phyloP scores from a whole-genome alignment of 2,113 vertebrate genomes.

The Poeciliopsis turrubarensis region DNA sequence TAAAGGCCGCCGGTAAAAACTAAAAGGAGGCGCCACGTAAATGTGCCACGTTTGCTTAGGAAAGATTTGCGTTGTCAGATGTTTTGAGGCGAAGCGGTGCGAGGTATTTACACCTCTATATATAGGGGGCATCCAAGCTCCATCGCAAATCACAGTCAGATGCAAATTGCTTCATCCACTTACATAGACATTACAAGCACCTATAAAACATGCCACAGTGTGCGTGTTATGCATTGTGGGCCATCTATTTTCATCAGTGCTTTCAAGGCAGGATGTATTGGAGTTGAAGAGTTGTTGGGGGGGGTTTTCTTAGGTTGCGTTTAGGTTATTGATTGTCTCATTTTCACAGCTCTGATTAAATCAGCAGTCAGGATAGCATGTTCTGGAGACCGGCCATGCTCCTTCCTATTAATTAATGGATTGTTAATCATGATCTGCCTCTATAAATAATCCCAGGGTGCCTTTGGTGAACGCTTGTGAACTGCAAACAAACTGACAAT shows the following conservation, averaged over 20 bases:
- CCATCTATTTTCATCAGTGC: constrained; percentile 48
- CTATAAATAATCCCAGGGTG: constrained; percentile 79
- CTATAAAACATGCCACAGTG: constrained; percentile 46
- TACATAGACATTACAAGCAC: constrained; percentile 20
- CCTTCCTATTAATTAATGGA: constrained; percentile 77
- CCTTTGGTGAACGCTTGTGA: constrained; percentile 35
- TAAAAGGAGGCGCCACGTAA: constrained; percentile 68
- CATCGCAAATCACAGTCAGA: constrained; percentile 29
- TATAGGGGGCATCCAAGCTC: constrained; percentile 44
- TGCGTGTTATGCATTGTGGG: constrained; percentile 29
- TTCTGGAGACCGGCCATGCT: constrained; percentile 72
- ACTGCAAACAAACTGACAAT: constrained; percentile 47
- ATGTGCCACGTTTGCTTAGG: constrained; percentile 66
- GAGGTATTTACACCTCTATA: constrained; percentile 63
- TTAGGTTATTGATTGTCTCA: constrained; percentile 74
- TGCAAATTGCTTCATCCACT: constrained; percentile 36
- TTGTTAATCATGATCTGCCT: constrained; percentile 77
- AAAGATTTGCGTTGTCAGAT: constrained; percentile 76
- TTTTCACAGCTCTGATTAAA: constrained; percentile 75
- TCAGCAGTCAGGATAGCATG: constrained; percentile 66
- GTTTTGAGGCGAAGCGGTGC: constrained; percentile 43
- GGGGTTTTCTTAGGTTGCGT: constrained; percentile 64
- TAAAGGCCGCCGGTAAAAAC: constrained; percentile 58
- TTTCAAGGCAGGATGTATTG: constrained; percentile 37
- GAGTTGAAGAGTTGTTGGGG: constrained; percentile 61